Evolutionary conservation across 2,113 vertebrate genomes (phyloP).

Genomic region (Sphaerodactylus townsendi): DNA sequence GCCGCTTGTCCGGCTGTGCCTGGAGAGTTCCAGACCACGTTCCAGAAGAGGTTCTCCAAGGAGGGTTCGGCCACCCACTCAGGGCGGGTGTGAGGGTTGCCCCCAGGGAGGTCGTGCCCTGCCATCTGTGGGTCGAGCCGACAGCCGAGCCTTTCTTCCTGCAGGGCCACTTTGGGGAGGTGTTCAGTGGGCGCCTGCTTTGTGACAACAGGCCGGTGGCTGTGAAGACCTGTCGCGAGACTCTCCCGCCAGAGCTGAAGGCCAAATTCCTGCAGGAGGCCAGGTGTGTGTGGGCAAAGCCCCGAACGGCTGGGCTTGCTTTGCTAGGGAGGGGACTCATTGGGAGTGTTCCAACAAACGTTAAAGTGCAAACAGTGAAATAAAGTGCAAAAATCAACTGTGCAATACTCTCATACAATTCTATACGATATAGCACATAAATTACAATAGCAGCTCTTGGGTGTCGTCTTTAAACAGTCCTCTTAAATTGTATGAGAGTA

Average conservation of each 20-base stretch:
- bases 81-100: too few relatives aligned
- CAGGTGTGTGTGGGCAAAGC: slow-evolving; percentile 68
- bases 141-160: rapidly evolving
- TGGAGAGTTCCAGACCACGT: not conserved
- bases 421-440: too few relatives aligned
- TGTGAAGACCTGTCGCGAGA: slow-evolving; percentile 94
- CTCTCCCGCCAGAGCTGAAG: slow-evolving; percentile 87
- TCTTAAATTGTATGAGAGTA: too few relatives aligned
- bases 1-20: not conserved
- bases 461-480: too few relatives aligned
- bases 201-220: slow-evolving; percentile 88
- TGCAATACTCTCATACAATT: too few relatives aligned
- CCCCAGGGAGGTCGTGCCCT: not conserved
- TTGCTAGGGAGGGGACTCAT: too few relatives aligned
- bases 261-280: slow-evolving; percentile 97
- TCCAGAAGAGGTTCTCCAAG: too few relatives aligned
- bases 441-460: too few relatives aligned
- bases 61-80: too few relatives aligned
- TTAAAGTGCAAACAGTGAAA: too few relatives aligned
- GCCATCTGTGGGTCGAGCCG: not conserved
- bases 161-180: slow-evolving; percentile 97
- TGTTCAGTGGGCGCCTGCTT: slow-evolving; percentile 87
- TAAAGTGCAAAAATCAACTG: too few relatives aligned
- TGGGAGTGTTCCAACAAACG: too few relatives aligned
- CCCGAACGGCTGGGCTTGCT: rapidly evolving